Conservation (phyloP, 2,113 vertebrate genomes). For the Labeo catla region DNA sequence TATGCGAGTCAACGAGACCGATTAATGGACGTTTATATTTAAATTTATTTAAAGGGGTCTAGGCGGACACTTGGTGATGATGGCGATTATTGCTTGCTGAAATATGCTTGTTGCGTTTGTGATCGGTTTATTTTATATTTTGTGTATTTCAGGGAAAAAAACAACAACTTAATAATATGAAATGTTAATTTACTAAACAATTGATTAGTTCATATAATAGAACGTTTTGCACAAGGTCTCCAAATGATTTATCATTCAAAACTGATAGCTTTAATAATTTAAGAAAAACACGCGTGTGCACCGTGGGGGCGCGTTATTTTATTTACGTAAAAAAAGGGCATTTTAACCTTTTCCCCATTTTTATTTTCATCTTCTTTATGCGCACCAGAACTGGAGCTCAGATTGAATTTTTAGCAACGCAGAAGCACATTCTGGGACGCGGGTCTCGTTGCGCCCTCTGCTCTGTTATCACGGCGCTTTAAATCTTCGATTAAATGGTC, state of each 20-base stretch:
- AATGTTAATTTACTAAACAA: not conserved
- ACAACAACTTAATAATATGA: not conserved
- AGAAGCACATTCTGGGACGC: slow-evolving; percentile 41
- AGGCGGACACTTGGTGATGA: slow-evolving; percentile 43
- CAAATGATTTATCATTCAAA: not conserved
- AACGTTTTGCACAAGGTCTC: not conserved
- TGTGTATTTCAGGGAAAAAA: too few relatives aligned
- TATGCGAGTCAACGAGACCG: slow-evolving; percentile 48
- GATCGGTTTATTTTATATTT: not conserved
- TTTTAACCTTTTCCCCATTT: not conserved
- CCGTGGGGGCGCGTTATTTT: not conserved
- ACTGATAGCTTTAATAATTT: not conserved
- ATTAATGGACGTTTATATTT: slow-evolving; percentile 71
- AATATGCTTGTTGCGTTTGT: not conserved
- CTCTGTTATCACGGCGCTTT: slow-evolving; percentile 50
- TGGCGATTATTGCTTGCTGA: not conserved
- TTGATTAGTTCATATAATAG: not conserved
- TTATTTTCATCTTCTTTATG: not conserved
- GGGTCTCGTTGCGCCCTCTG: slow-evolving; percentile 52
- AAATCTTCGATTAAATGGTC: slow-evolving; percentile 84
- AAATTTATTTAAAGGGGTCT: slow-evolving; percentile 66
- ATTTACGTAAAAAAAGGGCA: not conserved
- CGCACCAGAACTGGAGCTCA: not conserved
- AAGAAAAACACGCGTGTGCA: not conserved
- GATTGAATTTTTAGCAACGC: not conserved